Percentiles rank a stretch among this genome's conserved stretches.
Conservation (phyloP, 2,888 invertebrate species). For the Physocephala rufipes region DNA sequence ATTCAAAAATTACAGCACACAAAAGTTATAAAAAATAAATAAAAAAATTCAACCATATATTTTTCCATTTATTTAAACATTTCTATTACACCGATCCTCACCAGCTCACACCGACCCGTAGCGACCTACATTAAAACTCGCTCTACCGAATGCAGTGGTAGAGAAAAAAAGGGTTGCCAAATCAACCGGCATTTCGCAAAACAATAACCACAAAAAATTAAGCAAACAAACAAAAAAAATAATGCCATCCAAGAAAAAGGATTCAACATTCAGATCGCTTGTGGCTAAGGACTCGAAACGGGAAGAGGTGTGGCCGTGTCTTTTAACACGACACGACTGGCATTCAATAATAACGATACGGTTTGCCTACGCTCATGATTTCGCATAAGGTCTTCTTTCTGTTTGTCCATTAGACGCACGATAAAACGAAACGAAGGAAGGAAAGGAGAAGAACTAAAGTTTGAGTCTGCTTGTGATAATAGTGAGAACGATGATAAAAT, state of each 20-base stretch:
- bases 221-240: too few relatives aligned
- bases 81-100: constrained; percentile 36
- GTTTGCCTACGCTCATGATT: background rate
- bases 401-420: background rate
- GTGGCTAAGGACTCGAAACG: constrained; percentile 3
- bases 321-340: constrained; percentile 7
- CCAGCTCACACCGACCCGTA: background rate
- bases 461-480: constrained; percentile 37
- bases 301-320: background rate
- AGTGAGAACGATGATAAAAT: constrained; percentile 63
- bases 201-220: constrained; percentile 30
- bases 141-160: constrained; percentile 7
- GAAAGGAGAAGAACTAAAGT: constrained; percentile 29
- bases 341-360: constrained; percentile 30
- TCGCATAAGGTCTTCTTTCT: constrained; percentile 23
- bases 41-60: constrained; percentile 50
- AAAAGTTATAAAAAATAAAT: constrained; percentile 17
- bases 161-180: constrained; percentile 53
- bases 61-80: constrained; percentile 58
- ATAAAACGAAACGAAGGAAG: background rate
- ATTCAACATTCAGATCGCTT: constrained; percentile 22
- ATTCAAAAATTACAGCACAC: constrained; percentile 24
- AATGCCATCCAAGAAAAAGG: background rate
- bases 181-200: constrained; percentile 46
- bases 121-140: too few relatives aligned